Base-by-base conservation (phyloP, 1,140 invertebrate genomes). In the Limonius californicus region DNA sequence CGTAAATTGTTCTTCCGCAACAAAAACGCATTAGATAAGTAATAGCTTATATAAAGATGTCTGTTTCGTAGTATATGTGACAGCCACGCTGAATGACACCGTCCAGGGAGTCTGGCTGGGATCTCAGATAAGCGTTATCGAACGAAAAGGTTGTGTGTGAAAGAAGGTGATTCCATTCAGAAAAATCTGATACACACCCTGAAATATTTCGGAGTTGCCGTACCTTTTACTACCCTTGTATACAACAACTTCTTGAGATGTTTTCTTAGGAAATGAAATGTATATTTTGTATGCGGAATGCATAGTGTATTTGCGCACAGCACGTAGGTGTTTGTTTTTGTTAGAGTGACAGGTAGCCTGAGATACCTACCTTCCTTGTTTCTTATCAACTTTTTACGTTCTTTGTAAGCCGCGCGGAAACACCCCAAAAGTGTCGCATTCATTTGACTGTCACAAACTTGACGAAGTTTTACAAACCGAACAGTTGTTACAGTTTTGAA, bases 31-130 rank as follows among this genome's bases (percentile, higher is more conserved):
- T 45, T 45, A 45, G 43, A 45, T 4, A 39, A 61, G 19, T 54
- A 35, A 61, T 55, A 55, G 59, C 35, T 55, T 21, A 18, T 61
- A 61, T 54, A 54, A 54, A 55, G 59, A 32, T 61, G 32, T 61
- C 59, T 59, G 15, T 14, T 59, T 59, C 15, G 16, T 54, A 14
- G 27, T 18, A 57, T 18, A 42, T 42, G 35, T 39, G 55, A 57
- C 55, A 57, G 35, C 27, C 55, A 42, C 19, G 35, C 42, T 32
- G 55, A 42, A 57, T 57, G 55, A 57, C 55, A 57, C 30, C 50
- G 43, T 45, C 43, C 43, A 18, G 20, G 50, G 50, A 54, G 20
- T 54, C 20, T 54, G 50, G 50, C 50, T 20, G 16, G 16, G 16
- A 54, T 54, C 50, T 54, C 50, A 14, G 16, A 54, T 54, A 54